A percentile compares a stretch with the other conserved stretches of the same genome.
phyloP scores from a whole-genome alignment of 2,113 vertebrate genomes.

The Platichthys stellatus region DNA sequence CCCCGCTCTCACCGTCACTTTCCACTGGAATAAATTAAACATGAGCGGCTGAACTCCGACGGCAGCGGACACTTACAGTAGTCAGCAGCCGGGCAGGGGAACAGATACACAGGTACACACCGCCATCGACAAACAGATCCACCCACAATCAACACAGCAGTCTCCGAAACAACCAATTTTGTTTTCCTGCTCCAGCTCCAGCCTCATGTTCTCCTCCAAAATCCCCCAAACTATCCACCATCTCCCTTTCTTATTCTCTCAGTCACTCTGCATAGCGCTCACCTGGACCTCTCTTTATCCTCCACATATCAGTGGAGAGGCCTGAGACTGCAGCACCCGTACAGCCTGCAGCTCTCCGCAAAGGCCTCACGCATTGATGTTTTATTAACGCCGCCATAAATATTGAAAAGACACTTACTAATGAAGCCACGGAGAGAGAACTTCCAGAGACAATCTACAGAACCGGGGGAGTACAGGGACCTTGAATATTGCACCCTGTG shows the following conservation, averaged over 20 bases:
- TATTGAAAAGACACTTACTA: slow-evolving; percentile 80
- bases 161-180: not conserved
- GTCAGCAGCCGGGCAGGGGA: slow-evolving; percentile 26
- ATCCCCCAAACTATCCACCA: slow-evolving; percentile 6
- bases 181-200: not conserved
- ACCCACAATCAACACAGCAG: not conserved
- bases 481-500: slow-evolving; percentile 54
- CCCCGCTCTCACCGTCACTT: slow-evolving; percentile 13
- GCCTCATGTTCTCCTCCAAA: not conserved
- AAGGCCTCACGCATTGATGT: slow-evolving; percentile 73
- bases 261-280: slow-evolving; percentile 28
- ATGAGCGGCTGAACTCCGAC: slow-evolving; percentile 37
- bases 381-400: slow-evolving; percentile 81
- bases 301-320: slow-evolving; percentile 42
- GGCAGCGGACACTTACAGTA: slow-evolving; percentile 8
- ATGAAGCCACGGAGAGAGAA: slow-evolving; percentile 73
- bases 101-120: not conserved
- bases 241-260: slow-evolving; percentile 15
- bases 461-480: slow-evolving; percentile 38
- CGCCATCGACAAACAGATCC: not conserved
- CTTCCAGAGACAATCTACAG: slow-evolving; percentile 70
- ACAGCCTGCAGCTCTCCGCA: slow-evolving; percentile 58
- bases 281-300: slow-evolving; percentile 52
- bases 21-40: slow-evolving; percentile 54
- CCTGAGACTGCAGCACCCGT: slow-evolving; percentile 41